A percentile compares a stretch with the other conserved stretches of the same genome.
Evolutionary conservation across 2,113 vertebrate genomes (phyloP).

Genomic region (Mobula birostris): DNA sequence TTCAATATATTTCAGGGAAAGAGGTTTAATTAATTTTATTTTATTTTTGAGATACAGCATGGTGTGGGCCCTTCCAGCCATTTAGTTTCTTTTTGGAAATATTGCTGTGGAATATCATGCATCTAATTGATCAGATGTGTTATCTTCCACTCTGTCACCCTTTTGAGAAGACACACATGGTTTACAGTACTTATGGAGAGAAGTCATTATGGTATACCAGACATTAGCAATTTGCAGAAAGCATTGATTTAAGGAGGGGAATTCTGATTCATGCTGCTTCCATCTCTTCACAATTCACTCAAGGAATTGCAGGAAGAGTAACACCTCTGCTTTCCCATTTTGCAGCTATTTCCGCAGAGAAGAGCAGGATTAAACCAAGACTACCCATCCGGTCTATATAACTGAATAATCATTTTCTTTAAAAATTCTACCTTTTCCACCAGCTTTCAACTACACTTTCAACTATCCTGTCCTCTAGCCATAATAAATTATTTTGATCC

Average conservation of each 20-base stretch:
- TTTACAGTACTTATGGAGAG: not conserved
- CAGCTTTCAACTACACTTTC: not conserved
- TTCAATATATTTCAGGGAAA: not conserved
- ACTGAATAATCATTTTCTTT: not conserved
- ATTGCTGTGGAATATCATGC: not conserved
- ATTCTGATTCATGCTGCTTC: not conserved
- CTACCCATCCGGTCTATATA: not conserved
- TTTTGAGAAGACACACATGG: not conserved
- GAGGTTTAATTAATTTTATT: not conserved
- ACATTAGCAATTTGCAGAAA: not conserved
- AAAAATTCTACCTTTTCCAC: not conserved
- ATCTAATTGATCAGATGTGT: not conserved
- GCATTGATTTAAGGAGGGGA: not conserved
- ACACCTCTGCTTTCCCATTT: not conserved
- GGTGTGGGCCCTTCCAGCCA: not conserved
- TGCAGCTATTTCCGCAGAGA: not conserved
- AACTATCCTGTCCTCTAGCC: too few species aligned
- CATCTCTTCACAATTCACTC: not conserved
- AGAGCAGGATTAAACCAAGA: not conserved
- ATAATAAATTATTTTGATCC: not conserved
- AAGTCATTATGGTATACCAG: not conserved
- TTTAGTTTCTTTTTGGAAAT: not conserved
- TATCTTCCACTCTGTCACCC: not conserved
- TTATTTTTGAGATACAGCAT: too few species aligned
- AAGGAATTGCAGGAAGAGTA: not conserved